A percentile compares a stretch with the other conserved stretches of the same genome.
Evolutionary conservation across 30 jellyfish, hydroid and myxozoan genomes (phyloP).

Genomic region (Hydractinia symbiolongicarpus): DNA sequence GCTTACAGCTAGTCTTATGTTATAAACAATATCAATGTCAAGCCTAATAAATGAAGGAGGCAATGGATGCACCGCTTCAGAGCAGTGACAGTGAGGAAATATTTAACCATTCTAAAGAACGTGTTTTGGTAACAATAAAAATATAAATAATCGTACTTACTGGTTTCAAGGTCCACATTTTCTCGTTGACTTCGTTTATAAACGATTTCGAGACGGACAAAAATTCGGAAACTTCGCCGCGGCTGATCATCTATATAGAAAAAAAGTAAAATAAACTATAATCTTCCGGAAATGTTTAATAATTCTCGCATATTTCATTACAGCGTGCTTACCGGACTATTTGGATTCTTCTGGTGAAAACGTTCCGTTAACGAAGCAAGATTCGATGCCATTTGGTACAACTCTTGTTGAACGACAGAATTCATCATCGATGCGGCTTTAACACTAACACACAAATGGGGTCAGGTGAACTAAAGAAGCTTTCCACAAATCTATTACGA

Average conservation of each 20-base stretch:
- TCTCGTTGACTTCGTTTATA: conserved; percentile 91
- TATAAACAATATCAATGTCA: too few relatives aligned
- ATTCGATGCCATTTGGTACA: conserved; percentile 77
- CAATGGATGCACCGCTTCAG: too few relatives aligned
- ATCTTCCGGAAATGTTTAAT: background rate
- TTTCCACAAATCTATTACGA: background rate
- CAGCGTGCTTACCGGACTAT: background rate
- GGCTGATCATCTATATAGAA: conserved; percentile 44
- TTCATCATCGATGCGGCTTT: conserved; percentile 96
- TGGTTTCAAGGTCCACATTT: conserved; percentile 92
- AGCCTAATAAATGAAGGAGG: too few relatives aligned
- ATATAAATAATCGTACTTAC: conserved; percentile 32
- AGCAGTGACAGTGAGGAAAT: too few relatives aligned
- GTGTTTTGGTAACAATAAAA: too few relatives aligned
- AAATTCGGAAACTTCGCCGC: conserved; percentile 73
- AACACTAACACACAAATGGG: conserved; percentile 37
- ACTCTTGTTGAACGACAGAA: conserved; percentile 85
- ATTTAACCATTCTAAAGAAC: too few relatives aligned
- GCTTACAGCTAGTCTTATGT: too few relatives aligned
- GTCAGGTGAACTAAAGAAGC: background rate
- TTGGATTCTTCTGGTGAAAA: conserved; percentile 11
- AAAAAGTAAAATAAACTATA: background rate
- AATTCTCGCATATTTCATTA: background rate
- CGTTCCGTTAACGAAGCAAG: conserved; percentile 52
- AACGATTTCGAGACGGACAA: conserved; percentile 72